phyloP scores from a whole-genome alignment of 2,888 invertebrate species.

The Plagodis dolabraria region DNA sequence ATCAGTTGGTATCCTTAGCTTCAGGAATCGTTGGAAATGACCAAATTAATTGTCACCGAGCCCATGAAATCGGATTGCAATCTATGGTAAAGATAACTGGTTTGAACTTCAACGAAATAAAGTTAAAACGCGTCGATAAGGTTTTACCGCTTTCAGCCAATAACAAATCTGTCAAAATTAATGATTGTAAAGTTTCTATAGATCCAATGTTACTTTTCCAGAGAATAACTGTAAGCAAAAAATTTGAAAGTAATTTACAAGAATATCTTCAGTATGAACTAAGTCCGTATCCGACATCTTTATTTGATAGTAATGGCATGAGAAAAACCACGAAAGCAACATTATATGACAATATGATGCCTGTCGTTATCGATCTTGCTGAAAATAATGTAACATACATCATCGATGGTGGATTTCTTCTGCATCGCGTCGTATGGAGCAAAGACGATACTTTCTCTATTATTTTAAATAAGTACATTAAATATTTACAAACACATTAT shows the following conservation, averaged over 20 bases:
- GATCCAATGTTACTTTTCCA: conserved; percentile 40
- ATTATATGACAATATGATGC: conserved; percentile 40
- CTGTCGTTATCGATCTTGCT: conserved; percentile 31
- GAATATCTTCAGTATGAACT: conserved; percentile 41
- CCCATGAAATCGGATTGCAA: conserved; percentile 42
- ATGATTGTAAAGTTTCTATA: conserved; percentile 35
- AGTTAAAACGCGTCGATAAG: conserved; percentile 45
- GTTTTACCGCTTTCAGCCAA: conserved; percentile 37
- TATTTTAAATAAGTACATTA: conserved; percentile 34
- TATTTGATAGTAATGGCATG: conserved; percentile 42
- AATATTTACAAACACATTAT: conserved; percentile 44
- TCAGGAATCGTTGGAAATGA: conserved; percentile 26
- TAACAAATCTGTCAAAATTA: conserved; percentile 36
- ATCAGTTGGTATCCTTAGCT: conserved; percentile 33
- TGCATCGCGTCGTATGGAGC: conserved; percentile 51
- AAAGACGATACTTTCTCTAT: conserved; percentile 40
- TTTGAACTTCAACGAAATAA: conserved; percentile 41
- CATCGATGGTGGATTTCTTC: conserved; percentile 33
- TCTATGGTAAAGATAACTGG: conserved; percentile 37
- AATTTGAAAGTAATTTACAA: conserved; percentile 39
- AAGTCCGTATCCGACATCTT: conserved; percentile 38
- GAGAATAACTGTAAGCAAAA: conserved; percentile 26
- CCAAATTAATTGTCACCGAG: conserved; percentile 43
- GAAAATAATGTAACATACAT: conserved; percentile 41
- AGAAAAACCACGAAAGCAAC: conserved; percentile 42